Conservation (phyloP, 2,797 vertebrate species). For the Steatocranus sp. region DNA sequence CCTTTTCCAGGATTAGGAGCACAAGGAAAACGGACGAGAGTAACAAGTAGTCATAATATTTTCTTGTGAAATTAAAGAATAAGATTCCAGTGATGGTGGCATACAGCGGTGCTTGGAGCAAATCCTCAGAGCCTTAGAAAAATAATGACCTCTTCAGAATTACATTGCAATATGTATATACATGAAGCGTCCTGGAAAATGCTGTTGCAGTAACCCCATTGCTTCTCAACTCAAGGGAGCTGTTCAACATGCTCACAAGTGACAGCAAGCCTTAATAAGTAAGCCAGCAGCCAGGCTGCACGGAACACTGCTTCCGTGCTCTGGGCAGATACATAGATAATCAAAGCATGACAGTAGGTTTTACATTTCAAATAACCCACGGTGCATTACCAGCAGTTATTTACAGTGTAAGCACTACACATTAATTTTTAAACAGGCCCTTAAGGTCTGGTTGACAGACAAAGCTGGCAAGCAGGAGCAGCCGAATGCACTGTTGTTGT, state of each 20-base stretch:
- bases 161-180: background rate
- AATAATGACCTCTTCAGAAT: slow-evolving; percentile 30
- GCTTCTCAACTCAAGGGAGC: slow-evolving; percentile 29
- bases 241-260: slow-evolving; percentile 19
- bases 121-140: slow-evolving; percentile 8
- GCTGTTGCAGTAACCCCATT: slow-evolving; percentile 1
- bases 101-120: background rate
- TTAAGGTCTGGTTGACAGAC: slow-evolving; percentile 75
- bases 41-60: background rate
- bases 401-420: slow-evolving; percentile 75
- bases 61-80: background rate
- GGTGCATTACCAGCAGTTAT: slow-evolving; percentile 76
- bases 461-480: slow-evolving; percentile 66
- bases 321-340: slow-evolving; percentile 70
- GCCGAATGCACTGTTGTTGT: slow-evolving; percentile 64
- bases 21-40: background rate
- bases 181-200: slow-evolving; percentile 12
- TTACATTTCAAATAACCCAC: slow-evolving; percentile 79
- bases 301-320: slow-evolving; percentile 37
- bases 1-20: background rate
- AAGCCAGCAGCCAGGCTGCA: slow-evolving; percentile 42
- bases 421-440: slow-evolving; percentile 78
- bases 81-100: background rate
- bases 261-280: slow-evolving; percentile 48
- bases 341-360: slow-evolving; percentile 75